Evolutionary conservation across 2,888 invertebrate species (phyloP).

Genomic region (Zonitis immaculata): DNA sequence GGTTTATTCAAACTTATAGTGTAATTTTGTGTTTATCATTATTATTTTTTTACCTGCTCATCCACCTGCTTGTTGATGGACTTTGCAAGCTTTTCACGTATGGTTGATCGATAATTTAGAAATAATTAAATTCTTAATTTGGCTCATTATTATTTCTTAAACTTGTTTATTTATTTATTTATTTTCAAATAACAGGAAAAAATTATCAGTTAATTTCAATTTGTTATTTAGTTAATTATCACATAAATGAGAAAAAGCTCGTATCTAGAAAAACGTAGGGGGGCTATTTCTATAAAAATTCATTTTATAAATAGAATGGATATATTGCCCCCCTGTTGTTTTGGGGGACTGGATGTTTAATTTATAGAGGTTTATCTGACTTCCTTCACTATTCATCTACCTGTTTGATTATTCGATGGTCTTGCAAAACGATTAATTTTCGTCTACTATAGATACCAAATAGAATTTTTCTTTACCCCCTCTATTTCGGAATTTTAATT

Average conservation of each 20-base stretch:
- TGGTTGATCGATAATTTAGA: not conserved
- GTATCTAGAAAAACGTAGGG: no score
- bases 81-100: not conserved
- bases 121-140: no score
- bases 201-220: slow-evolving; percentile 42
- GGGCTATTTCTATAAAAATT: no score
- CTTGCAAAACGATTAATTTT: slow-evolving; percentile 19
- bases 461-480: no score
- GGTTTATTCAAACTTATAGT: no score
- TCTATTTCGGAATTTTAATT: slow-evolving; percentile 14
- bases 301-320: no score
- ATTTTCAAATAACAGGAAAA: no score
- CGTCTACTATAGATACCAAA: no score
- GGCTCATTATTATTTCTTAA: no score
- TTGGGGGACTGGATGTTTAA: slow-evolving; percentile 30
- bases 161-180: no score
- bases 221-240: slow-evolving; percentile 41
- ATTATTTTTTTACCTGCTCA: slow-evolving; percentile 10
- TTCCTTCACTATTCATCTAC: slow-evolving; percentile 35
- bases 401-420: slow-evolving; percentile 29
- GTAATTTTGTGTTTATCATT: no score
- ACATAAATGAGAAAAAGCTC: slow-evolving; percentile 38
- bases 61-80: slow-evolving; percentile 19
- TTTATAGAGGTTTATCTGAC: slow-evolving; percentile 37
- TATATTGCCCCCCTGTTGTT: slow-evolving; percentile 35